phyloP scores from a whole-genome alignment of 2,113 vertebrate species.

The Cebidichthys violaceus region DNA sequence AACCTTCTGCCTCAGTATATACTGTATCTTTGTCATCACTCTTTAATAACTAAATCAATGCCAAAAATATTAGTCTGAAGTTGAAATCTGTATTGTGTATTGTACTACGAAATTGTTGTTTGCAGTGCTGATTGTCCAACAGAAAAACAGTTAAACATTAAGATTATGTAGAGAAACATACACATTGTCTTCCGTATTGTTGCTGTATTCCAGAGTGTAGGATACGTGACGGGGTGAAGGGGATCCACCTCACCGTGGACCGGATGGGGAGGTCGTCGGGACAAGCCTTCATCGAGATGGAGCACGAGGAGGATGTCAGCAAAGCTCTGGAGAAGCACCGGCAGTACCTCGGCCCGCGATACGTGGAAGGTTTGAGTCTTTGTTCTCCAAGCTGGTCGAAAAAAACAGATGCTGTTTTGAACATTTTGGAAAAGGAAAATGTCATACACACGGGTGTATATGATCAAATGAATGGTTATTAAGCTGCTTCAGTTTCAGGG shows the following conservation, averaged over 20 bases:
- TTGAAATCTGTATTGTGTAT: too few species aligned
- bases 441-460: too few species aligned
- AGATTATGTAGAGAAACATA: neutral
- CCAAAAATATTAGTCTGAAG: neutral
- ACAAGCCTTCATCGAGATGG: constrained; percentile 91
- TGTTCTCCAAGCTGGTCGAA: neutral
- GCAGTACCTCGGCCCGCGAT: constrained; percentile 92
- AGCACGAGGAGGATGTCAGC: constrained; percentile 88
- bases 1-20: neutral
- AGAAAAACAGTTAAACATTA: neutral
- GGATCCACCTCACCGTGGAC: constrained; percentile 90
- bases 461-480: neutral
- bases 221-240: constrained; percentile 87
- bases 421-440: neutral
- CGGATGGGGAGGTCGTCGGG: constrained; percentile 88
- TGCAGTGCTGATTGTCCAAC: neutral
- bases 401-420: neutral
- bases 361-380: constrained; percentile 89
- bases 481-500: neutral
- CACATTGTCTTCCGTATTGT: neutral
- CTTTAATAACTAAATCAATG: neutral
- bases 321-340: constrained; percentile 93
- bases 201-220: constrained; percentile 85
- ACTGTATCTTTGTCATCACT: neutral
- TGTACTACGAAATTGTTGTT: neutral